These are phyloP conservation scores for Tridacna gigas DNA, from an alignment of 2,888 invertebrate species.

Conservation along the genomic window DNA sequence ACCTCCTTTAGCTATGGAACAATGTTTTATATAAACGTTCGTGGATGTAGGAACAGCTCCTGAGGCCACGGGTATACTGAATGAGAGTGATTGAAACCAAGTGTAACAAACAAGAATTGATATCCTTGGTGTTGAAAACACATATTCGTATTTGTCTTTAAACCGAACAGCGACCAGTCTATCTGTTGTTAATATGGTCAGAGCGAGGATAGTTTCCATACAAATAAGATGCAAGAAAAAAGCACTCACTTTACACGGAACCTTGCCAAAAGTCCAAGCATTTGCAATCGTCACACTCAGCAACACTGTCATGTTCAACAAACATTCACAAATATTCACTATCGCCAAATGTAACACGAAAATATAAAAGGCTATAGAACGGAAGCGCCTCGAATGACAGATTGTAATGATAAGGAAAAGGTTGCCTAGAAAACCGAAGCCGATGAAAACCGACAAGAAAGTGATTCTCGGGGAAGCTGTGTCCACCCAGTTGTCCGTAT, in stretches of 20 bases:
- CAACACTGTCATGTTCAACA: conserved; percentile 78
- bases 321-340: conserved; percentile 76
- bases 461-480: conserved; percentile 59
- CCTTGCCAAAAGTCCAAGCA: conserved; percentile 73
- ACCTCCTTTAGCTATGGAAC: conserved; percentile 71
- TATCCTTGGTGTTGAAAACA: conserved; percentile 67
- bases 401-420: conserved; percentile 75
- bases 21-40: conserved; percentile 72
- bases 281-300: conserved; percentile 72
- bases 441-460: conserved; percentile 76
- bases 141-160: conserved; percentile 67
- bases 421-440: conserved; percentile 76
- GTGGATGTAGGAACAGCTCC: conserved; percentile 69
- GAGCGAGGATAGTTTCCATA: conserved; percentile 70
- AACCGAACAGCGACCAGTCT: conserved; percentile 75
- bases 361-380: conserved; percentile 69
- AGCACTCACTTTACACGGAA: conserved; percentile 75
- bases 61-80: conserved; percentile 76
- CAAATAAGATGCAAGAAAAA: conserved; percentile 74
- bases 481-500: conserved; percentile 41
- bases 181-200: conserved; percentile 75
- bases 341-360: conserved; percentile 75
- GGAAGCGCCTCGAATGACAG: conserved; percentile 70
- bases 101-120: conserved; percentile 69
- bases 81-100: conserved; percentile 78